Evolutionary conservation across 2,888 invertebrate genomes (phyloP), one percentile per base, ranked within the genome.

Genomic region (Eulithis testata): DNA sequence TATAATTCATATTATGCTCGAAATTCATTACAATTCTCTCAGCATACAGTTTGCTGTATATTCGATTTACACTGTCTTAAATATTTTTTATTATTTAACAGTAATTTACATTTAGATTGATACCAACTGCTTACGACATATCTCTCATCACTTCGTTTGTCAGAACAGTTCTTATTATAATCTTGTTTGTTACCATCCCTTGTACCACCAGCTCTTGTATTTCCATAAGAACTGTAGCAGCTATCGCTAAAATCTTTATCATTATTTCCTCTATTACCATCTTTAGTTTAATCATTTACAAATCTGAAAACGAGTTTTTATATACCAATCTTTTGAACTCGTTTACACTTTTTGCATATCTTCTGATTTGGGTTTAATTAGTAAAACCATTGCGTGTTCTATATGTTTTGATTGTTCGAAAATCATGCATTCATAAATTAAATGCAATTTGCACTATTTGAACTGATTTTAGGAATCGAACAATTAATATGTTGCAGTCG

Each of bases 341-440:
- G 21, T 12, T 47, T 47, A 14, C 47, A 47, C 12, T 14, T 12
- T 27, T 21, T 63, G 31, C 62, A 45, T 52, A 12, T 3, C 5
- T 58, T 44, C 52, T 53, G 6, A 66, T 66, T 54, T 52, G 12
- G 59, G 11, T 63, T 55, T 62, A 55, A 57, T 60, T 36, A 49
- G 8, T 40, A 43, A 37, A 59, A 44, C 43, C 51, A 52, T 44
- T 59, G 59, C 59, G 59, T 59, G 59, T 12, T 55, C 43, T 12
- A 59, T 9, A 27, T 40, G 43, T 12, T 44, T 59, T 6, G 44
- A 53, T 60, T 60, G 60, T 60, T 60, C 37, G 45, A 53, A 31
- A 59, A 59, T 51, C 51, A 52, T 51, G 51, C 40, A 59, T 59
- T 43, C 31, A 59, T 36, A 44, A 52, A 37, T 27, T 12, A 11